These are phyloP conservation scores for Drosophila macrospina DNA, from an alignment of 2,888 invertebrate genomes.

Conservation along the genomic window DNA sequence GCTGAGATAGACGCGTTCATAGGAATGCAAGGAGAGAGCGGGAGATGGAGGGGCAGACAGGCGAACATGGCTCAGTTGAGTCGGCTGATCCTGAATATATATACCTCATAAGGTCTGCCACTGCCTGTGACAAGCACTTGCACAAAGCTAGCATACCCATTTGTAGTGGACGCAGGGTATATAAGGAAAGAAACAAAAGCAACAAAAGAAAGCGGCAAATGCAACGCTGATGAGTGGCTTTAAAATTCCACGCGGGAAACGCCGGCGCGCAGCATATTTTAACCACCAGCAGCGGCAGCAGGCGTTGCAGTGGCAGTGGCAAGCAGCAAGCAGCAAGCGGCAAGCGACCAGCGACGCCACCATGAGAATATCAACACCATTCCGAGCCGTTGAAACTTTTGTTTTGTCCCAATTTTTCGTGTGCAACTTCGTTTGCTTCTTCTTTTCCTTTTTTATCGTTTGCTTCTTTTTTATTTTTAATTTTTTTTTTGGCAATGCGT, in stretches of 20 bases:
- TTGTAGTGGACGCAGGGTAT: too few relatives aligned
- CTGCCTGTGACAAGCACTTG: too few relatives aligned
- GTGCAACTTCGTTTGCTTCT: conserved; percentile 55
- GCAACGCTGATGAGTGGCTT: conserved; percentile 74
- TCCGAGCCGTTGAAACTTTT: conserved; percentile 64
- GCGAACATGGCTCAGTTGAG: too few relatives aligned
- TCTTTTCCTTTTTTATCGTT: conserved; percentile 28
- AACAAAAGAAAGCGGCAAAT: conserved; percentile 70
- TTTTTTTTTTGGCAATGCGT: conserved; percentile 63
- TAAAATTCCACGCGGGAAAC: conserved; percentile 71
- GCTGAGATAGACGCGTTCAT: too few relatives aligned
- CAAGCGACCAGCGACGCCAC: conserved; percentile 39
- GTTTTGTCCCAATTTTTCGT: conserved; percentile 78
- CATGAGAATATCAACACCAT: conserved; percentile 77
- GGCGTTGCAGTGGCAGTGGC: conserved; percentile 7
- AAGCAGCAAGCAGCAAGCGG: not conserved
- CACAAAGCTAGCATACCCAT: too few relatives aligned
- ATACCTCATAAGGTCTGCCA: too few relatives aligned
- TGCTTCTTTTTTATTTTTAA: conserved; percentile 1
- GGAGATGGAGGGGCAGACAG: too few relatives aligned
- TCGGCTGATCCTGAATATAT: too few relatives aligned
- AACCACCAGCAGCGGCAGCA: conserved; percentile 56
- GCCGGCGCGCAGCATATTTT: conserved; percentile 70
- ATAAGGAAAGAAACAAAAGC: too few relatives aligned
- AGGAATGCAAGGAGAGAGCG: too few relatives aligned